Conservation (phyloP, 1,140 invertebrate species). For the Tetramorium alpestre region DNA sequence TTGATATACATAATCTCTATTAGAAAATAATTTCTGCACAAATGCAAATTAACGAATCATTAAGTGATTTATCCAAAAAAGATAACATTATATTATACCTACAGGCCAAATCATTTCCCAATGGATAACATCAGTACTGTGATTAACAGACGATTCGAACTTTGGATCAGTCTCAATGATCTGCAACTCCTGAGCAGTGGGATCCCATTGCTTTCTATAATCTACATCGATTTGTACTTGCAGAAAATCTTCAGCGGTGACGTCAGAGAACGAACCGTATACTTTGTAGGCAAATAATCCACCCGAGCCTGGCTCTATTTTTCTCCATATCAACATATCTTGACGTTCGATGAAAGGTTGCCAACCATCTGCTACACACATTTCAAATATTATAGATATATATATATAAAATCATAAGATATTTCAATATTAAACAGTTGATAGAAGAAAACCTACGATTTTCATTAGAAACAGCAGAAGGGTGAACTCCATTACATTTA, state of each 20-base stretch:
- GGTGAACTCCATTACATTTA: constrained; percentile 77
- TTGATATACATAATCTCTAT: constrained; percentile 95
- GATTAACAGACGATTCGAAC: constrained; percentile 75
- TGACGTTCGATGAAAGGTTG: constrained; percentile 91
- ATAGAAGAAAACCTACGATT: constrained; percentile 65
- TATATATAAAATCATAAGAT: neutral
- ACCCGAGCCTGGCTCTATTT: constrained; percentile 87
- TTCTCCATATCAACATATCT: constrained; percentile 93
- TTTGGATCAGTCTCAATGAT: constrained; percentile 89
- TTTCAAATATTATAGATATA: neutral
- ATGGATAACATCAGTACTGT: constrained; percentile 91
- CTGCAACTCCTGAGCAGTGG: constrained; percentile 90
- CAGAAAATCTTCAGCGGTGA: constrained; percentile 92
- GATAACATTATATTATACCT: constrained; percentile 14
- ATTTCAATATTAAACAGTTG: neutral
- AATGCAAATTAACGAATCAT: constrained; percentile 46
- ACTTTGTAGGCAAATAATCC: constrained; percentile 94
- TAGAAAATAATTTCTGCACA: constrained; percentile 91
- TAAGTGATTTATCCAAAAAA: neutral
- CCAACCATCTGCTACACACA: constrained; percentile 88
- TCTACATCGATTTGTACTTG: constrained; percentile 92
- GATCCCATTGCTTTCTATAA: constrained; percentile 93
- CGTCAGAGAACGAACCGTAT: constrained; percentile 92
- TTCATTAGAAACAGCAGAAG: constrained; percentile 36
- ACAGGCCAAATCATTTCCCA: constrained; percentile 95